Evolutionary conservation across 2,113 vertebrate species (phyloP).

Genomic region (Mesitornis unicolor): DNA sequence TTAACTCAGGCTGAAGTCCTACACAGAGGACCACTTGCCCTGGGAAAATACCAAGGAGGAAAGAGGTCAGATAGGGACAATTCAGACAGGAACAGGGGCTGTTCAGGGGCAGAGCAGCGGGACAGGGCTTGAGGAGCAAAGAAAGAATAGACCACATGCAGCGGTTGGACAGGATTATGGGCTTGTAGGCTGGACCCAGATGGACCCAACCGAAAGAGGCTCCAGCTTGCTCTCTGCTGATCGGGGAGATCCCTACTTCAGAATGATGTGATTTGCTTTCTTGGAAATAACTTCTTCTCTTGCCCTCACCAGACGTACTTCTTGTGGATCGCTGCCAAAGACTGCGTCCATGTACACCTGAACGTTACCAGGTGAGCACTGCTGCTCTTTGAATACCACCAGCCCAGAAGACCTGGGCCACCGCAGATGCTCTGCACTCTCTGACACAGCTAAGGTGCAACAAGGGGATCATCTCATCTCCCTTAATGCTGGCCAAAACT

Average conservation of each 20-base stretch:
- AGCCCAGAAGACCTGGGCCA: not conserved
- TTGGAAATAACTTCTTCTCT: not conserved
- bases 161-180: not conserved
- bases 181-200: not conserved
- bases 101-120: not conserved
- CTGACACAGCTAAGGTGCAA: not conserved
- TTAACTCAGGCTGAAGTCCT: not conserved
- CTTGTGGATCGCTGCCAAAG: slow-evolving; percentile 86
- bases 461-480: not conserved
- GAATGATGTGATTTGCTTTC: not conserved
- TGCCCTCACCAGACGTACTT: slow-evolving; percentile 83
- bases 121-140: not conserved
- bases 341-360: slow-evolving; percentile 85
- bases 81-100: not conserved
- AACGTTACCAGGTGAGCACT: slow-evolving; percentile 80
- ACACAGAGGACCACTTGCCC: not conserved
- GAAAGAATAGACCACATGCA: not conserved
- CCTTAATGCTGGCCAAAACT: not conserved
- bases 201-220: not conserved
- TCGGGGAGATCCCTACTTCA: not conserved
- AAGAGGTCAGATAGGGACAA: not conserved
- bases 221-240: not conserved
- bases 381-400: not conserved
- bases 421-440: not conserved
- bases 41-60: not conserved